phyloP scores from a whole-genome alignment of 2,113 vertebrate species.

The Grammatotria lemairii region DNA sequence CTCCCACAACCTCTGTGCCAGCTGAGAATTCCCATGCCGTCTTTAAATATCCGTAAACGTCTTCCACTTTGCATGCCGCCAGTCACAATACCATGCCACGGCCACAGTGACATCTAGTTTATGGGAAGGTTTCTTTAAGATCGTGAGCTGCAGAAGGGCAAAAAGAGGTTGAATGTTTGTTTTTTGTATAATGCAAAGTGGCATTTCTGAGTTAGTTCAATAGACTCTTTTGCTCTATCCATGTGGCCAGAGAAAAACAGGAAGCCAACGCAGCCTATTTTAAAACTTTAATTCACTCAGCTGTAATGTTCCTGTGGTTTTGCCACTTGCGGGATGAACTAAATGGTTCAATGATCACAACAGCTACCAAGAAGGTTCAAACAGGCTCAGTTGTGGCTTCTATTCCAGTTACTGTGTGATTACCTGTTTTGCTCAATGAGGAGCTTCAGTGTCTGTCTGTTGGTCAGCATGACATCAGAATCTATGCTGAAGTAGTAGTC shows the following conservation, averaged over 20 bases:
- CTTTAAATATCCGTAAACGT: conserved; percentile 60
- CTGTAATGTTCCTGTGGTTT: conserved; percentile 56
- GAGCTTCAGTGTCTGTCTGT: conserved; percentile 84
- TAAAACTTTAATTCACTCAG: conserved; percentile 35
- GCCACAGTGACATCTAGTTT: conserved; percentile 49
- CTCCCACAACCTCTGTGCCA: neutral
- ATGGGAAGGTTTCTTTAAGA: conserved; percentile 2
- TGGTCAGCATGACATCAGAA: conserved; percentile 89
- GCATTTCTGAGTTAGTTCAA: conserved; percentile 31
- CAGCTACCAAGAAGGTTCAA: neutral
- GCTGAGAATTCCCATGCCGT: conserved; percentile 53
- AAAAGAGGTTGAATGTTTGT: conserved; percentile 41
- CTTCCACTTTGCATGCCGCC: conserved; percentile 24
- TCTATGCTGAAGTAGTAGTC: conserved; percentile 93
- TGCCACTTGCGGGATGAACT: conserved; percentile 16
- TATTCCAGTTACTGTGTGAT: neutral
- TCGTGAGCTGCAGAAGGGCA: conserved; percentile 8
- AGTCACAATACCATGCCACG: conserved; percentile 2
- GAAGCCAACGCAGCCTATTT: conserved; percentile 59
- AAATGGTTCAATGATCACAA: neutral
- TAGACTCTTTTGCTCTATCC: conserved; percentile 17
- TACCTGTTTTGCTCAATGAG: conserved; percentile 98
- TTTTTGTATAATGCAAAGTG: conserved; percentile 48
- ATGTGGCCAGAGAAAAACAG: conserved; percentile 51
- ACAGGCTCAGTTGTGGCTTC: neutral